Percentiles rank a stretch among this genome's conserved stretches.
Conservation (phyloP, 2,113 vertebrate species). For the Cyprinodon brontotheroides region DNA sequence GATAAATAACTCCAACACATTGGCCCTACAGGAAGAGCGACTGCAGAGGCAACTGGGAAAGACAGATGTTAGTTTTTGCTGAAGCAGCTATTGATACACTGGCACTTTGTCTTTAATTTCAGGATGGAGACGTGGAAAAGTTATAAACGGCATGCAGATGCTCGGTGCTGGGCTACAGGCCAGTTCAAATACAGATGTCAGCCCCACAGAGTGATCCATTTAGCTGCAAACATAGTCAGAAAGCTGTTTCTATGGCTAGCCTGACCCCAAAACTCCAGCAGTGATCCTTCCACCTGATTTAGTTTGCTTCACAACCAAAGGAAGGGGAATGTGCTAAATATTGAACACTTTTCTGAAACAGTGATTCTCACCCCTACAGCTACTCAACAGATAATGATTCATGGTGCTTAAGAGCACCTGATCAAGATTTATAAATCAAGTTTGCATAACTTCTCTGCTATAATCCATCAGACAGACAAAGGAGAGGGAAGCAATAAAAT, state of each 20-base stretch:
- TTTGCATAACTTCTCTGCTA: constrained; percentile 60
- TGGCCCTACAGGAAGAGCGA: constrained; percentile 6
- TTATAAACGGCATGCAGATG: constrained; percentile 44
- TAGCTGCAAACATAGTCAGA: constrained; percentile 9
- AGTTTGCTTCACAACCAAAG: constrained; percentile 14
- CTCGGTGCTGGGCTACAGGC: constrained; percentile 36
- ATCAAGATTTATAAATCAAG: constrained; percentile 67
- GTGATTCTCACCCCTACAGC: constrained; percentile 28
- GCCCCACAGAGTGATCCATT: constrained; percentile 48
- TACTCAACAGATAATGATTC: constrained; percentile 51
- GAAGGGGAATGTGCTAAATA: constrained; percentile 42
- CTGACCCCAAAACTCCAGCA: neutral
- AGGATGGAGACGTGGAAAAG: constrained; percentile 37
- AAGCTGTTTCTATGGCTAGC: neutral
- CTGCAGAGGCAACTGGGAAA: constrained; percentile 8
- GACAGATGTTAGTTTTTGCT: constrained; percentile 35
- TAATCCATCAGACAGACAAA: constrained; percentile 69
- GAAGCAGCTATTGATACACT: constrained; percentile 44
- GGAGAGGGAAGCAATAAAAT: constrained; percentile 67
- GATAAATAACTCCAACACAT: constrained; percentile 44
- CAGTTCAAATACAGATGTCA: constrained; percentile 68
- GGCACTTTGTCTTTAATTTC: constrained; percentile 45
- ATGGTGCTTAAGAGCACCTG: constrained; percentile 52
- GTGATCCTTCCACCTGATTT: neutral
- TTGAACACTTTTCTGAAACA: constrained; percentile 37